Conservation (phyloP, 2,888 invertebrate species). For the Liposcelis brunnea region DNA sequence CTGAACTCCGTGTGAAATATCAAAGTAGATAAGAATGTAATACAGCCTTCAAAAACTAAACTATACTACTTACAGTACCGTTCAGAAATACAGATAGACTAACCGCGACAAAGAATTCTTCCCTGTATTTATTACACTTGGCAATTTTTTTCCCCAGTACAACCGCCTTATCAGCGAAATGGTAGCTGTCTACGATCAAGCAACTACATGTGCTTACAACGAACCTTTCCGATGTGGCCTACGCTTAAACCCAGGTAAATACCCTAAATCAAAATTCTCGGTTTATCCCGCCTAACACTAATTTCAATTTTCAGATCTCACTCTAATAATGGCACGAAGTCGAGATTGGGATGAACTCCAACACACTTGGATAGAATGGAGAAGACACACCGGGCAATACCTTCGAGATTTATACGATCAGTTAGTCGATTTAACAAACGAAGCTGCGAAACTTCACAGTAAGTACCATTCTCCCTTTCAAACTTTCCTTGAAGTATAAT, state of each 20-base stretch:
- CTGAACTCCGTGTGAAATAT: too few species aligned
- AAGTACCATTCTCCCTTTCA: slow-evolving; percentile 27
- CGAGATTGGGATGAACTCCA: slow-evolving; percentile 78
- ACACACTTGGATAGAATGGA: slow-evolving; percentile 80
- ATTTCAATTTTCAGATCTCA: slow-evolving; percentile 27
- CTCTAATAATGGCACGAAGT: slow-evolving; percentile 54
- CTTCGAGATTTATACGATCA: slow-evolving; percentile 66
- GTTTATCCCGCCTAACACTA: neutral
- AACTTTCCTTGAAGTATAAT: neutral
- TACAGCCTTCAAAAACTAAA: too few species aligned
- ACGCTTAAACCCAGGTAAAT: slow-evolving; percentile 53
- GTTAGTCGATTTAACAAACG: slow-evolving; percentile 58
- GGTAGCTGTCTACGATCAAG: slow-evolving; percentile 71
- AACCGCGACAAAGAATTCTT: too few species aligned
- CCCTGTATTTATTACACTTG: neutral
- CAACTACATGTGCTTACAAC: slow-evolving; percentile 68
- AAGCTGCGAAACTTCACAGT: slow-evolving; percentile 68
- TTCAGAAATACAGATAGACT: too few species aligned
- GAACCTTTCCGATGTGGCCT: slow-evolving; percentile 70
- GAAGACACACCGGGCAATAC: slow-evolving; percentile 64
- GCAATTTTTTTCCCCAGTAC: slow-evolving; percentile 45
- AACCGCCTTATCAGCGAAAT: slow-evolving; percentile 76
- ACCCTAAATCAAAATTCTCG: too few species aligned
- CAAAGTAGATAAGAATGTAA: too few species aligned
- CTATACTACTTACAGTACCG: too few species aligned